Evolutionary conservation across 2,113 vertebrate genomes (phyloP), one percentile per base, ranked within the genome.

Genomic region (Gulo gulo): DNA sequence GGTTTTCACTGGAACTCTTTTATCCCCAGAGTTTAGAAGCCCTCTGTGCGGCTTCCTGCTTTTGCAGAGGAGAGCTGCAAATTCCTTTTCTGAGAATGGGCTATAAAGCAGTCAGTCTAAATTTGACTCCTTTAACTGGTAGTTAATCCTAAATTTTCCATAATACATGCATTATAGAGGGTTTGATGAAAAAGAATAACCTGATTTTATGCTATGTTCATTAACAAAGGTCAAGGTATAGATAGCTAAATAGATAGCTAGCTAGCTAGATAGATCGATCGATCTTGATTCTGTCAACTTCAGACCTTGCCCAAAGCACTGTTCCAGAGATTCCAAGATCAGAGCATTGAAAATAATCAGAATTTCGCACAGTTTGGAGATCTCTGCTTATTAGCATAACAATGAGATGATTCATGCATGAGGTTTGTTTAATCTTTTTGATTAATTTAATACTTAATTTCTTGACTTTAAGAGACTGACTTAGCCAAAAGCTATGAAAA

Each of bases 401-500:
- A 80, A 2, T 81, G 95, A 95, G 10, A 78, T 71, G 5, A 85
- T 73, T 82, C 24, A 13, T 88, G 12, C 71, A 45, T 92, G 81
- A 88, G n/a, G 9, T 45, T 81, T 88, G 11, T n/a, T 79, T 84
- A 45, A 80, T 65, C 73, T 63, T 89, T 65, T 84, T n/a, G 67
- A 71, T 81, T 94, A 88, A 87, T 36, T 92, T 90, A 94, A 89
- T 87, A 34, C 26, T 88, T 87, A 39, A 61, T 94, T 91, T 95
- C 57, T 74, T 92, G 47, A 42, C 16, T 89, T 93, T 80, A 63
- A 97, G 97, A 89, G 82, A 18, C 6, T 59, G 45, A 81, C 34
- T 15, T 81, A 81, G 5, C 1, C 23, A 24, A 50, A 94, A 55
- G 6, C 69, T 0, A 24, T 57, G 39, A 74, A 92, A 29, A 12